phyloP scores from a whole-genome alignment of 1,140 invertebrate species.

The Andrena cerasifolii region DNA sequence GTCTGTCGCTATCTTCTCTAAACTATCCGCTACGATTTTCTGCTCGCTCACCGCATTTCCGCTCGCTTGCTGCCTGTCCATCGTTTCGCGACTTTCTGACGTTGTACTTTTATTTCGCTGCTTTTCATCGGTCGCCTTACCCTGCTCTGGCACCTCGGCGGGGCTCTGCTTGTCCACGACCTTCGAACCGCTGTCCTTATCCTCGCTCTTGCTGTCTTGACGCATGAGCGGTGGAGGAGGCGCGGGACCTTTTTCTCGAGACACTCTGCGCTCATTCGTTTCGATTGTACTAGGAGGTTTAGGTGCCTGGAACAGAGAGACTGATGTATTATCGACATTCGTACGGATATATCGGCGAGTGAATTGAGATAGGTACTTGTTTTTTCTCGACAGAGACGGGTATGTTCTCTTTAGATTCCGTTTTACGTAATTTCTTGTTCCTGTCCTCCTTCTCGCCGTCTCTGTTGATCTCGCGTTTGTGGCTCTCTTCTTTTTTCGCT shows the following conservation, averaged over 20 bases:
- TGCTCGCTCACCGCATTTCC: slow-evolving; percentile 26
- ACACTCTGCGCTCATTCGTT: slow-evolving; percentile 75
- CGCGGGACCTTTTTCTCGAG: slow-evolving; percentile 83
- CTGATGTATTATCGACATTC: background rate
- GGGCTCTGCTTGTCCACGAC: slow-evolving; percentile 59
- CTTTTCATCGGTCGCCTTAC: slow-evolving; percentile 44
- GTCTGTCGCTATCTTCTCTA: slow-evolving; percentile 49
- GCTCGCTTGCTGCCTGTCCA: slow-evolving; percentile 39
- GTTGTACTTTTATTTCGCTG: slow-evolving; percentile 28
- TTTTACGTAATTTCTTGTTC: slow-evolving; percentile 81
- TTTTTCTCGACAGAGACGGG: slow-evolving; percentile 81
- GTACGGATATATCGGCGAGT: background rate
- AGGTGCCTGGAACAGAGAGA: slow-evolving; percentile 74
- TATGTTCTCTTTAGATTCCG: slow-evolving; percentile 81
- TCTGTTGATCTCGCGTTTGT: slow-evolving; percentile 81
- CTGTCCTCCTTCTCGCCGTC: slow-evolving; percentile 82
- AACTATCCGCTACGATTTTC: slow-evolving; percentile 29
- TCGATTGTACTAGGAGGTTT: slow-evolving; percentile 78
- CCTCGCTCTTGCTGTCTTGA: slow-evolving; percentile 74
- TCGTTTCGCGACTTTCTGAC: slow-evolving; percentile 22
- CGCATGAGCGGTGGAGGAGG: slow-evolving; percentile 80
- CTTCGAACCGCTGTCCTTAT: slow-evolving; percentile 70
- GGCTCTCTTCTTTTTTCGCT: slow-evolving; percentile 78
- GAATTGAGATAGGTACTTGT: slow-evolving; percentile 73
- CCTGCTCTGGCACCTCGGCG: slow-evolving; percentile 57